Conservation (phyloP, 53 echinoderm and acorn worm genomes). For the Arbacia lixula region DNA sequence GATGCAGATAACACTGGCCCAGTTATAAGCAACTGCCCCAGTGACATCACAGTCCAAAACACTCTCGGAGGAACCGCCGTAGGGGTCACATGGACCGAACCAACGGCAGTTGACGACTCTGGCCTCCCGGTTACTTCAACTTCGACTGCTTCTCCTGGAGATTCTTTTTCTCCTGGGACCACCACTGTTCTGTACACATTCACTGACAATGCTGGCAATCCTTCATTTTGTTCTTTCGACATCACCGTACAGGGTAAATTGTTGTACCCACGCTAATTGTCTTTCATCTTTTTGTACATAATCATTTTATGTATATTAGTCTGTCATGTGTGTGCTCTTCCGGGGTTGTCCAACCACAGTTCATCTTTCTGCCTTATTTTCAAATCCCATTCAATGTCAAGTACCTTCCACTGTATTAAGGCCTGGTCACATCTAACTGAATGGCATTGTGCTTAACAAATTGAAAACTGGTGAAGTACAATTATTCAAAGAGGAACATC, state of each 20-base stretch:
- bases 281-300: neutral
- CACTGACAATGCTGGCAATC: constrained; percentile 60
- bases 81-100: constrained; percentile 53
- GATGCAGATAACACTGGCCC: constrained; percentile 17
- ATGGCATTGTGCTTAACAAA: too few relatives aligned
- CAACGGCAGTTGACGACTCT: constrained; percentile 58
- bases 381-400: too few relatives aligned
- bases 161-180: constrained; percentile 53
- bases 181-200: constrained; percentile 66
- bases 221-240: constrained; percentile 43
- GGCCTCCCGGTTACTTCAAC: neutral
- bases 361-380: too few relatives aligned
- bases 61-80: constrained; percentile 6
- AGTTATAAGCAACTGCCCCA: constrained; percentile 40
- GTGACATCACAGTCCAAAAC: constrained; percentile 14
- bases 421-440: too few relatives aligned
- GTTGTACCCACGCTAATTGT: neutral
- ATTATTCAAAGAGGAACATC: too few relatives aligned
- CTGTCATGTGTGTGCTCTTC: too few relatives aligned
- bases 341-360: too few relatives aligned
- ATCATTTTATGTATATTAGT: too few relatives aligned
- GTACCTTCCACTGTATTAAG: too few relatives aligned
- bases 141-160: constrained; percentile 1
- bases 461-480: too few relatives aligned
- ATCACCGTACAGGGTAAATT: neutral